Conservation (phyloP, 2,797 vertebrate species). For the Anas acuta region DNA sequence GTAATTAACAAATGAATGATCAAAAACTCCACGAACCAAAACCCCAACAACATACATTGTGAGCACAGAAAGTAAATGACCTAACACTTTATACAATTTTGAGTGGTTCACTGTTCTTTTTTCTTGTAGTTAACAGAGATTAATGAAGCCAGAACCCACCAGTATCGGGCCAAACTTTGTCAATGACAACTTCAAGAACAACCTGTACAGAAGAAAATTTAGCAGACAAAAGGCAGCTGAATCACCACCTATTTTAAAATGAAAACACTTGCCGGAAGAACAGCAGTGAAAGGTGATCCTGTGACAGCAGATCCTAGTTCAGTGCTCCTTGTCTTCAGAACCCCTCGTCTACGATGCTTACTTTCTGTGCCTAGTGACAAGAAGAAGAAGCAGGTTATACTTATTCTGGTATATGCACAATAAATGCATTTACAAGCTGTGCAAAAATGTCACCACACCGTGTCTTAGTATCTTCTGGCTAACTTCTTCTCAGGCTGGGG, state of each 20-base stretch:
- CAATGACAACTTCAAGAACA: neutral
- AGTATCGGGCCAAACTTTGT: neutral
- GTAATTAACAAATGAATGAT: neutral
- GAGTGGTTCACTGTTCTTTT: neutral
- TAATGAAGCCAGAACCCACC: neutral
- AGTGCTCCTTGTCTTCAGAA: slow-evolving; percentile 49
- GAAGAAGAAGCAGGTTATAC: slow-evolving; percentile 1
- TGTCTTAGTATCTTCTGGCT: neutral
- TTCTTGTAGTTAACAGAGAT: neutral
- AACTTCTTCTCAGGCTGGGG: neutral
- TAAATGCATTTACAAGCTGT: neutral
- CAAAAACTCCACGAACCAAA: neutral
- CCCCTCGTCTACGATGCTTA: slow-evolving; percentile 67
- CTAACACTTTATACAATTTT: neutral
- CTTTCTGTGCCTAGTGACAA: slow-evolving; percentile 40
- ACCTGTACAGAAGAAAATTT: neutral
- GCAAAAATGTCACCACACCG: neutral
- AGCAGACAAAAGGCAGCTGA: neutral
- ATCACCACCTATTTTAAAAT: neutral
- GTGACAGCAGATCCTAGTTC: slow-evolving; percentile 46
- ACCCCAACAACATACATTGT: neutral
- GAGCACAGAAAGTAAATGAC: neutral
- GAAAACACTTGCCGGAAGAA: slow-evolving; percentile 76
- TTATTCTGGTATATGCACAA: neutral
- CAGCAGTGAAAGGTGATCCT: slow-evolving; percentile 59